A percentile compares a stretch with the other conserved stretches of the same genome.
These are phyloP conservation scores for Stegastes partitus DNA, from an alignment of 2,113 vertebrate genomes.

Conservation along the genomic window DNA sequence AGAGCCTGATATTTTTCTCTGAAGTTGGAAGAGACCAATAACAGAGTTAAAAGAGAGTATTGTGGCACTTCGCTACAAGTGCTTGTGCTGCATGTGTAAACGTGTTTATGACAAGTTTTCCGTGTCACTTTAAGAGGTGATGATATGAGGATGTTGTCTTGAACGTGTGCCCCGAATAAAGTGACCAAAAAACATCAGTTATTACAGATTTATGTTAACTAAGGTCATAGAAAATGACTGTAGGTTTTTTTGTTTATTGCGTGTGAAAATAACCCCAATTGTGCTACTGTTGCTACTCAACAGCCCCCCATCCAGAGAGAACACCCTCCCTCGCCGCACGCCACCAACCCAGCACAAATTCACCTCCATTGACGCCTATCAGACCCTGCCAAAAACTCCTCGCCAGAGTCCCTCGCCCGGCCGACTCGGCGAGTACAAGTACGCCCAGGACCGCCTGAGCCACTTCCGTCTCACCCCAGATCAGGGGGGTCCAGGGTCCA, in stretches of 20 bases:
- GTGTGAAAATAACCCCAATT: neutral
- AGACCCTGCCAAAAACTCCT: slow-evolving; percentile 91
- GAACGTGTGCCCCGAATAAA: too few species aligned
- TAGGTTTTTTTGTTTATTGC: neutral
- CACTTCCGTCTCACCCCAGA: slow-evolving; percentile 92
- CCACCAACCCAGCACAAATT: slow-evolving; percentile 85
- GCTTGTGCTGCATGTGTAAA: too few species aligned
- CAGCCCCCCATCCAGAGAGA: slow-evolving; percentile 86
- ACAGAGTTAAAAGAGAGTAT: too few species aligned
- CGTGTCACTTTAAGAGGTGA: too few species aligned
- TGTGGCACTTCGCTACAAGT: too few species aligned
- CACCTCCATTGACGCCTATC: slow-evolving; percentile 86
- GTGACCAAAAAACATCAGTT: too few species aligned
- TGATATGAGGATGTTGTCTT: too few species aligned
- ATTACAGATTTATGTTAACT: too few species aligned
- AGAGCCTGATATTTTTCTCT: too few species aligned
- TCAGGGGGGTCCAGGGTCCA: slow-evolving; percentile 79
- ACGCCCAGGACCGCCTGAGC: slow-evolving; percentile 94
- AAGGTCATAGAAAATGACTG: too few species aligned
- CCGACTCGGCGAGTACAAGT: slow-evolving; percentile 93
- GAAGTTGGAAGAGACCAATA: too few species aligned
- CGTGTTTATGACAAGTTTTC: too few species aligned
- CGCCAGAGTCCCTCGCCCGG: slow-evolving; percentile 86
- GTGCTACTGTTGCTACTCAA: neutral
- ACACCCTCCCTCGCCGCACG: slow-evolving; percentile 88